Conservation (phyloP, 23 tunicate species). For the Botrylloides violaceus region DNA sequence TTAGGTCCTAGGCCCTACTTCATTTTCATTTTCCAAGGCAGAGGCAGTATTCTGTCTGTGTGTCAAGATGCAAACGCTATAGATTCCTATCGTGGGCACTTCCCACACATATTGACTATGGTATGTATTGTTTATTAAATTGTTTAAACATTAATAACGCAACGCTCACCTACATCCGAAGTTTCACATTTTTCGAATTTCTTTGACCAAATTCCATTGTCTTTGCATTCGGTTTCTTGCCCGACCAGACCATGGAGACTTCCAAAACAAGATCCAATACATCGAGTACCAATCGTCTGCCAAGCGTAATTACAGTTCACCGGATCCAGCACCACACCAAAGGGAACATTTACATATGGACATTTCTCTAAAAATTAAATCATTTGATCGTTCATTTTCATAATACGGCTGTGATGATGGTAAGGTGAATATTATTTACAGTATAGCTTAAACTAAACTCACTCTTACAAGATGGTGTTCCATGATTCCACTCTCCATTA, state of each 20-base stretch:
- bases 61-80: not conserved
- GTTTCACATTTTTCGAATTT: not conserved
- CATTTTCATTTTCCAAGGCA: too few relatives aligned
- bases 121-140: too few relatives aligned
- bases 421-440: not conserved
- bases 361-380: constrained; percentile 1
- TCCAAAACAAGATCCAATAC: not conserved
- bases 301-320: not conserved
- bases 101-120: too few relatives aligned
- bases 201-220: not conserved
- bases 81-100: not conserved
- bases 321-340: constrained; percentile 4
- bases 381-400: not conserved
- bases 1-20: too few relatives aligned
- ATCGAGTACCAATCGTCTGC: not conserved
- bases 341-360: not conserved
- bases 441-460: constrained; percentile 9
- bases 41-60: too few relatives aligned
- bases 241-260: not conserved
- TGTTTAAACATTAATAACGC: not conserved
- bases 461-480: constrained; percentile 46
- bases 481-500: constrained; percentile 47
- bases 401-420: too few relatives aligned
- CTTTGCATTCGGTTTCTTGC: not conserved
- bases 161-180: not conserved